Conservation (phyloP, 2,888 invertebrate species). For the Agrenia bidenticulata region DNA sequence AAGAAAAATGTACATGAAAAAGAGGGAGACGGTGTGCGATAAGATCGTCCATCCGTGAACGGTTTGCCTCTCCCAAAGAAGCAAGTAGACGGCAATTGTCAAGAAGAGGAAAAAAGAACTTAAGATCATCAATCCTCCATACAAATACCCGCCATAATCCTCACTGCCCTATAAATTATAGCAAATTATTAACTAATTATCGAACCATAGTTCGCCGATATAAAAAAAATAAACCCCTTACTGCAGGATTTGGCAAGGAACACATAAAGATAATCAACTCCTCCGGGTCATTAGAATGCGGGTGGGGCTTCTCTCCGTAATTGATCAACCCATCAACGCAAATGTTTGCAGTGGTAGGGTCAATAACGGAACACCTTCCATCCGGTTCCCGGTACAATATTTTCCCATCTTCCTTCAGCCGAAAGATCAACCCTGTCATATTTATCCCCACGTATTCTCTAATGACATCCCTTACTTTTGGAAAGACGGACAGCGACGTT, state of each 20-base stretch:
- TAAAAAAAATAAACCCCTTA: too few relatives aligned
- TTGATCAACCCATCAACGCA: slow-evolving; percentile 37
- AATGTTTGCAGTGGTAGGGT: slow-evolving; percentile 10
- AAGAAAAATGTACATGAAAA: slow-evolving; percentile 45
- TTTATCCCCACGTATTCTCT: background rate
- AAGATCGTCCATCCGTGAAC: slow-evolving; percentile 50
- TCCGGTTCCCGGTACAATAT: slow-evolving; percentile 30
- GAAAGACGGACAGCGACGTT: slow-evolving; percentile 24
- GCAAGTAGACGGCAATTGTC: slow-evolving; percentile 48
- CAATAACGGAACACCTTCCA: slow-evolving; percentile 27
- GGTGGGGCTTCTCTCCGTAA: slow-evolving; percentile 3
- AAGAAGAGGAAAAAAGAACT: slow-evolving; percentile 49
- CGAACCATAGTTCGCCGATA: too few relatives aligned
- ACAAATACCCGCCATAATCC: slow-evolving; percentile 15
- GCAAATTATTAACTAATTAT: too few relatives aligned
- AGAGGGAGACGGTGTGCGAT: slow-evolving; percentile 37
- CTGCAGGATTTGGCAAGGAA: background rate
- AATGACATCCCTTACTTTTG: slow-evolving; percentile 7
- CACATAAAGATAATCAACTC: slow-evolving; percentile 31
- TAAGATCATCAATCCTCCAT: slow-evolving; percentile 40
- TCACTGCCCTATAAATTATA: background rate
- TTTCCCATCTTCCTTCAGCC: slow-evolving; percentile 32
- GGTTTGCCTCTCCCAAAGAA: slow-evolving; percentile 51
- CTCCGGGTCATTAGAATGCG: slow-evolving; percentile 15
- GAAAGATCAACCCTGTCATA: slow-evolving; percentile 24